Conservation (phyloP, 2,888 invertebrate species). For the Habroteleia sp. region DNA sequence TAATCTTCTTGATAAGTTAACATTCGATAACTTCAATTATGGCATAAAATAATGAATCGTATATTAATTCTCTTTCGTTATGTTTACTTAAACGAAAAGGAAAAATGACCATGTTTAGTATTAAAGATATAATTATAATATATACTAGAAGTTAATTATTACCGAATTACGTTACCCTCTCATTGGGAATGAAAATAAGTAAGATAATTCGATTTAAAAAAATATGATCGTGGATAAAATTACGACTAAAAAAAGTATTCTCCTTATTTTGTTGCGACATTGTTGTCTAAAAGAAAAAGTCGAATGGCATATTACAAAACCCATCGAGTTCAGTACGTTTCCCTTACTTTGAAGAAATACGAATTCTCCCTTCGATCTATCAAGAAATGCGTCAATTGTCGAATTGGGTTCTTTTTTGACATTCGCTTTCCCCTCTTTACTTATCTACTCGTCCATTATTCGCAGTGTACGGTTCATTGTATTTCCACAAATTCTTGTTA, state of each 20-base stretch:
- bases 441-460: slow-evolving; percentile 31
- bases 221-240: slow-evolving; percentile 11
- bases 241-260: too few relatives aligned
- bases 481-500: slow-evolving; percentile 33
- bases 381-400: slow-evolving; percentile 31
- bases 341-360: slow-evolving; percentile 21
- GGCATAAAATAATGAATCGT: too few relatives aligned
- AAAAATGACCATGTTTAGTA: too few relatives aligned
- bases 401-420: slow-evolving; percentile 31
- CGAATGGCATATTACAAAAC: slow-evolving; percentile 4
- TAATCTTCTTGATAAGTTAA: too few relatives aligned
- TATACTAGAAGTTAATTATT: too few relatives aligned
- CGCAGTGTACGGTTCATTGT: slow-evolving; percentile 22
- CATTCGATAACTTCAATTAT: too few relatives aligned
- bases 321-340: slow-evolving; percentile 5
- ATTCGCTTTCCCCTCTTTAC: slow-evolving; percentile 32
- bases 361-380: slow-evolving; percentile 17
- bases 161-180: too few relatives aligned
- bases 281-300: slow-evolving; percentile 28
- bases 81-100: too few relatives aligned
- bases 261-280: slow-evolving; percentile 2
- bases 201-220: not conserved
- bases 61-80: too few relatives aligned
- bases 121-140: too few relatives aligned
- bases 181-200: too few relatives aligned